Evolutionary conservation across 2,888 invertebrate species (phyloP), one percentile per base, ranked within the genome.

Genomic region (Macrosiphum euphorbiae): DNA sequence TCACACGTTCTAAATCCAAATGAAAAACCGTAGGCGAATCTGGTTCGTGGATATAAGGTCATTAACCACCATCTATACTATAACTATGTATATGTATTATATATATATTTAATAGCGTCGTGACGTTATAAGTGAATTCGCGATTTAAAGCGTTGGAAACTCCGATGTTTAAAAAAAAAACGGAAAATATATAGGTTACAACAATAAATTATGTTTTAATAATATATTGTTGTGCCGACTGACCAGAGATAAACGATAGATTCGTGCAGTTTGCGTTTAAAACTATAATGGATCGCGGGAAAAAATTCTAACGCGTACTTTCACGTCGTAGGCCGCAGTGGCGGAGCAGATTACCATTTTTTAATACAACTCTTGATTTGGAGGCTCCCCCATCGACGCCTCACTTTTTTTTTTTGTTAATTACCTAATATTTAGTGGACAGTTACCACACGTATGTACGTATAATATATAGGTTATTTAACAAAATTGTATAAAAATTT

Each of bases 11-110:
- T 87, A 92, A 88, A 91, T 86, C 61, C 44, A 58, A 92, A 88
- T 67, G 50, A n/a, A 88, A 92, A 92, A 88, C 88, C 26, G 58
- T 92, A 92, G 92, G 92, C 92, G 92, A 88, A 92, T 92, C 88
- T 92, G 67, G 92, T 92, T 67, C 88, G 52, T 52, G 52, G 41
- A 92, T 88, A 88, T 88, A 52, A 88, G 92, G 92, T 88, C 92
- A 78, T 92, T 92, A 88, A 88, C 67, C 11, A 47, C 41, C 85
- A 26, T n/a, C 7, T n/a, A 26, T 26, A 88, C 35, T 44, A 28
- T 50, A 47, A n/a, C 20, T 87, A 26, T 24, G 16, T 50, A 13
- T 50, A 50, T 50, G 13, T 1, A 1, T 13, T 41, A 35, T 58
- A 50, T 16, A 85, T 47, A 50, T 13, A 44, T n/a, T 20, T 35